Conservation (phyloP, 2,113 vertebrate genomes). For the Aviceda subcristata region DNA sequence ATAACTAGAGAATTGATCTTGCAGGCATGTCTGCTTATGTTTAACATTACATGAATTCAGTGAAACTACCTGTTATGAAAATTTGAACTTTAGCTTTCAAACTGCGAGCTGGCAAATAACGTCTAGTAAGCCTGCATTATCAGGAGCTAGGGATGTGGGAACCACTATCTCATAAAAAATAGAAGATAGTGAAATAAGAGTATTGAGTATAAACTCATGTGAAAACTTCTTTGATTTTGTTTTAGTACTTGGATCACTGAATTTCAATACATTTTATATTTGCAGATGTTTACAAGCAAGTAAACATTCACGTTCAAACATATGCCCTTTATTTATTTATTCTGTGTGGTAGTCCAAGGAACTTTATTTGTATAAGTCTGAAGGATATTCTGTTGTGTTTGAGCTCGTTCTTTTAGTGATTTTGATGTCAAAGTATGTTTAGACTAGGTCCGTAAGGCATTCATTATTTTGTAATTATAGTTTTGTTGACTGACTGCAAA, state of each 20-base stretch:
- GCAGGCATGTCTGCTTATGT: background rate
- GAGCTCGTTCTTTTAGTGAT: background rate
- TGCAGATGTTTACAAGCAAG: background rate
- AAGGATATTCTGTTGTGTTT: background rate
- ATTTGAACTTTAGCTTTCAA: background rate
- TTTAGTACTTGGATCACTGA: background rate
- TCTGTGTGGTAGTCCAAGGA: background rate
- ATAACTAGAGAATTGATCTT: background rate
- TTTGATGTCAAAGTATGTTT: slow-evolving; percentile 61
- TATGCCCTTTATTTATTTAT: background rate
- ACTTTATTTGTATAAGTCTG: slow-evolving; percentile 24
- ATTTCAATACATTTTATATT: background rate
- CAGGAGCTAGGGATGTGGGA: background rate
- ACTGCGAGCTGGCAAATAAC: background rate
- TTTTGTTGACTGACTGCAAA: slow-evolving; percentile 49
- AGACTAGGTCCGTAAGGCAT: slow-evolving; percentile 20
- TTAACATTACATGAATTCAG: background rate
- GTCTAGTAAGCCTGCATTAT: background rate
- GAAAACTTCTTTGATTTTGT: background rate
- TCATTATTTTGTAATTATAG: slow-evolving; percentile 61
- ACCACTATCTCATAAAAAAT: background rate
- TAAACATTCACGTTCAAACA: background rate
- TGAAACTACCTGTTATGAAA: background rate
- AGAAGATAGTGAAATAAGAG: background rate
- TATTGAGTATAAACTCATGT: background rate